Conservation (phyloP, 2,797 vertebrate species). For the Smutsia gigantea region DNA sequence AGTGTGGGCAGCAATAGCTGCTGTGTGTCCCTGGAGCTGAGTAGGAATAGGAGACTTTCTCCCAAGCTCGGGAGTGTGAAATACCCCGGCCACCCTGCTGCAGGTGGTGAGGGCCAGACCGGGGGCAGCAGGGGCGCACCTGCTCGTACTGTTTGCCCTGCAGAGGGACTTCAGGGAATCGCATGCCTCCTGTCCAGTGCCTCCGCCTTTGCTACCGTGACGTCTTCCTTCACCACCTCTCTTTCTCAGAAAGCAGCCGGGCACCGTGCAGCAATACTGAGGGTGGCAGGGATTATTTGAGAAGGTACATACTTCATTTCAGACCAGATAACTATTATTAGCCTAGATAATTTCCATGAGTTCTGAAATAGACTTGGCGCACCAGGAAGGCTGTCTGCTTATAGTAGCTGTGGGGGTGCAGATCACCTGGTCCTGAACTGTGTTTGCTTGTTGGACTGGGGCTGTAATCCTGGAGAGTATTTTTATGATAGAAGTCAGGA, state of each 20-base stretch:
- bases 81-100: not conserved
- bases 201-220: slow-evolving; percentile 18
- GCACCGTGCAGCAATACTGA: slow-evolving; percentile 32
- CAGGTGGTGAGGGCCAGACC: not conserved
- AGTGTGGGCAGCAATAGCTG: not conserved
- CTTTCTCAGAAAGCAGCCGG: slow-evolving; percentile 68
- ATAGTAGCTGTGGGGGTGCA: slow-evolving; percentile 66
- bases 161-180: not conserved
- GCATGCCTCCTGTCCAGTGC: fast-evolving
- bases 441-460: slow-evolving; percentile 6
- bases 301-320: slow-evolving; percentile 81
- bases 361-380: slow-evolving; percentile 82
- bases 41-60: not conserved
- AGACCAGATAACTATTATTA: slow-evolving; percentile 83
- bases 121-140: not conserved
- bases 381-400: slow-evolving; percentile 78
- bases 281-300: slow-evolving; percentile 78
- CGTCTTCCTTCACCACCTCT: slow-evolving; percentile 64
- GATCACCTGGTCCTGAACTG: slow-evolving; percentile 52
- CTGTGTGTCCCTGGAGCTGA: not conserved
- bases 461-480: not conserved
- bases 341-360: slow-evolving; percentile 80
- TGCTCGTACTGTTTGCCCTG: not conserved
- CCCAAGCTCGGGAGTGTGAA: not conserved
- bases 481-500: not conserved